Percentiles rank a stretch among this genome's conserved stretches.
Conservation (phyloP, 2,888 invertebrate species). For the Pharmacophagus antenor region DNA sequence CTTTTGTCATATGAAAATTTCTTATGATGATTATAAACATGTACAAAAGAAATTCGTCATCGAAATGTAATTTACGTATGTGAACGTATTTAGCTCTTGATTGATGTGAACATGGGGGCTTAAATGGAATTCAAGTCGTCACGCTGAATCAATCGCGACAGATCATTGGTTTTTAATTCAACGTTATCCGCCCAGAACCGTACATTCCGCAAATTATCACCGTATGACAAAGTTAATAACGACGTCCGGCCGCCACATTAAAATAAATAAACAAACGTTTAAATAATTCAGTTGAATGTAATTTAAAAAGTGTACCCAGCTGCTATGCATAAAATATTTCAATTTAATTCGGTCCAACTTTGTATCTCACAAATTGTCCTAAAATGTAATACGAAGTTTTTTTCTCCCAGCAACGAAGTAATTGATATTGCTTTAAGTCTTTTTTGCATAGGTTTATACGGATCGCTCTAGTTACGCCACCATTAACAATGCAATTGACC, state of each 20-base stretch:
- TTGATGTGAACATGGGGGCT: constrained; percentile 44
- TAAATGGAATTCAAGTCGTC: constrained; percentile 55
- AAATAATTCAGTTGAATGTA: neutral
- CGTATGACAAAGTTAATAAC: constrained; percentile 44
- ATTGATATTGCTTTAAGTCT: constrained; percentile 4
- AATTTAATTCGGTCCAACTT: neutral
- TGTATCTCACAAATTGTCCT: neutral
- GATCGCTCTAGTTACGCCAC: neutral
- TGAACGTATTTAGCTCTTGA: constrained; percentile 32
- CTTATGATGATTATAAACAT: neutral
- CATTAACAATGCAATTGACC: constrained; percentile 20
- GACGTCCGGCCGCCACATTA: constrained; percentile 33
- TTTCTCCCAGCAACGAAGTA: neutral
- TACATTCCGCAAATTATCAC: constrained; percentile 57
- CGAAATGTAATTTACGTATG: constrained; percentile 21
- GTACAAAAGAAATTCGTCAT: neutral
- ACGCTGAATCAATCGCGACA: constrained; percentile 53
- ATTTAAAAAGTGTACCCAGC: constrained; percentile 2
- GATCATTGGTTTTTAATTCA: constrained; percentile 59
- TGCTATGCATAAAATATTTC: neutral
- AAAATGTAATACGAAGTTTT: neutral
- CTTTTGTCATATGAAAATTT: neutral
- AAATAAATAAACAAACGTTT: constrained; percentile 34
- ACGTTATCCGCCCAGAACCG: constrained; percentile 52
- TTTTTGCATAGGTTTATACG: neutral